Conservation (phyloP, 2,888 invertebrate genomes). For the Blomia tropicalis region DNA sequence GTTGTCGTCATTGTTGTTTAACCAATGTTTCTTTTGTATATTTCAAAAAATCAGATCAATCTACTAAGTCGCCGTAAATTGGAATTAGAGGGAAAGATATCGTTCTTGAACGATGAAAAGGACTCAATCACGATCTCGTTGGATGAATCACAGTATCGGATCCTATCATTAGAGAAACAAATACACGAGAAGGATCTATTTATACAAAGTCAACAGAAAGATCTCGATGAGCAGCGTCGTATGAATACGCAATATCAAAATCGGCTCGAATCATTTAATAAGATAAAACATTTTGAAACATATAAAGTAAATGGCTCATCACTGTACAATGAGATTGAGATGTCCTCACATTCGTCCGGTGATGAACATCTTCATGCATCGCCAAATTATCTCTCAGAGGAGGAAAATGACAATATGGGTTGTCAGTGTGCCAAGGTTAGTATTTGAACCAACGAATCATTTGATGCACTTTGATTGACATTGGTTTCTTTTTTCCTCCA, state of each 20-base stretch:
- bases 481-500: slow-evolving; percentile 17
- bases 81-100: slow-evolving; percentile 66
- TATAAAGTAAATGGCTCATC: slow-evolving; percentile 43
- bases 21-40: slow-evolving; percentile 2
- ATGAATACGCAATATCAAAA: slow-evolving; percentile 55
- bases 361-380: slow-evolving; percentile 23
- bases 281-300: slow-evolving; percentile 26
- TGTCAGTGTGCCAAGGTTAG: background rate
- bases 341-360: slow-evolving; percentile 33
- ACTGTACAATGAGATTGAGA: slow-evolving; percentile 74
- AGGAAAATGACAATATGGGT: background rate
- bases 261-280: slow-evolving; percentile 44
- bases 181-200: slow-evolving; percentile 57
- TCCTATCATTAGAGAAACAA: slow-evolving; percentile 60
- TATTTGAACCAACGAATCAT: background rate
- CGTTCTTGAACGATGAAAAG: slow-evolving; percentile 57
- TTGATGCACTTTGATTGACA: background rate
- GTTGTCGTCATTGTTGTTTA: slow-evolving; percentile 1
- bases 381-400: slow-evolving; percentile 5
- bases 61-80: slow-evolving; percentile 62
- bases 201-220: slow-evolving; percentile 39
- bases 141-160: slow-evolving; percentile 77
- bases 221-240: slow-evolving; percentile 53
- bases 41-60: slow-evolving; percentile 53
- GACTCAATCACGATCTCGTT: slow-evolving; percentile 59